phyloP scores from a whole-genome alignment of 2,888 invertebrate genomes.

The Gibbula magus region DNA sequence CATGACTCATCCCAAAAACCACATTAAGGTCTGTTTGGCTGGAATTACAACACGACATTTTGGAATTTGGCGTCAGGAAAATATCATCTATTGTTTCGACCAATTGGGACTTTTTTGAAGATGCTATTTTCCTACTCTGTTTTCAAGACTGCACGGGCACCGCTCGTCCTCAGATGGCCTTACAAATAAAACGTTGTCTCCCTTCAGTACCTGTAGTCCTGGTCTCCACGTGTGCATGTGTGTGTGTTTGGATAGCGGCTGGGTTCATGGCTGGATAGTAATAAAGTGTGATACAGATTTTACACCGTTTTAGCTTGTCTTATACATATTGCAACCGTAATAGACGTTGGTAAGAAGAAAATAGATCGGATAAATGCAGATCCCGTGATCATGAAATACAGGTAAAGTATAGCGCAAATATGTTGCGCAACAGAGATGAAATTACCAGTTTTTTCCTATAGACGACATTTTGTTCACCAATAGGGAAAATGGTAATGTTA shows the following conservation, averaged over 20 bases:
- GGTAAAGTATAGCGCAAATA: no score
- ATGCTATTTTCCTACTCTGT: conserved; percentile 7
- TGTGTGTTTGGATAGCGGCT: conserved; percentile 14
- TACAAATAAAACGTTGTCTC: neutral
- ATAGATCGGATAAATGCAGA: no score
- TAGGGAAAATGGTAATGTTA: no score
- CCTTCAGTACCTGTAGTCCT: neutral
- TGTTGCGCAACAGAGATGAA: no score
- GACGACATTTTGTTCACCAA: no score
- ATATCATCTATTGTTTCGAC: neutral
- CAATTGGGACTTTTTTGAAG: neutral
- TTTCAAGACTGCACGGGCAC: neutral
- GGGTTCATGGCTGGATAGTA: neutral
- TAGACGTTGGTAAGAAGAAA: no score
- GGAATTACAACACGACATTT: neutral
- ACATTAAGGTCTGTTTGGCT: neutral
- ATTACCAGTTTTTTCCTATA: no score
- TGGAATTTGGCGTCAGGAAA: conserved; percentile 2
- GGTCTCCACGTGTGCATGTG: conserved; percentile 21
- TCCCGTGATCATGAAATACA: no score
- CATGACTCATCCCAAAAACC: neutral
- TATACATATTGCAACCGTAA: neutral
- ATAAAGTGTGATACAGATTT: conserved; percentile 22
- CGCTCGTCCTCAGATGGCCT: neutral
- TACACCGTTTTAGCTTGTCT: neutral